Conservation (phyloP, 2,797 vertebrate species). For the Chaenodraco wilsoni region DNA sequence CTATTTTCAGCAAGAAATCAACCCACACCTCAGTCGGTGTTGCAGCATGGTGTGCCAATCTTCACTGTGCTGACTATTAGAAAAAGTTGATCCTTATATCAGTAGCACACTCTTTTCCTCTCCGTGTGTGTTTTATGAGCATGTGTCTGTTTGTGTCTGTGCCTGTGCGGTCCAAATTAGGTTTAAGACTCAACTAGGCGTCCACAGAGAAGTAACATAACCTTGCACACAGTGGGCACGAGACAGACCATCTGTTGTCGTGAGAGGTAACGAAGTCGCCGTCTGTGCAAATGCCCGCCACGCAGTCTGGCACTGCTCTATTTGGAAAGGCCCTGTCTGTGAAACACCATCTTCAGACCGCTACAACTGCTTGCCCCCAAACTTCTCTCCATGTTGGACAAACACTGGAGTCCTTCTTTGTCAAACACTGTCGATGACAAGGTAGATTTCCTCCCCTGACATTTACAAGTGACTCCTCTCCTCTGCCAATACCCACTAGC, state of each 20-base stretch:
- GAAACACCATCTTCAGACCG: constrained; percentile 48
- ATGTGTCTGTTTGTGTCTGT: constrained; percentile 20
- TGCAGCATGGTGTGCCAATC: constrained; percentile 26
- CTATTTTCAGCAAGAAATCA: constrained; percentile 16
- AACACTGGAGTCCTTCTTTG: constrained; percentile 15
- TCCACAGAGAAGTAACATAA: constrained; percentile 71
- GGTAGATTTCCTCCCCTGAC: constrained; percentile 20
- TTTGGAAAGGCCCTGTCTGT: constrained; percentile 67
- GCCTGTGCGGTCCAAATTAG: constrained; percentile 61
- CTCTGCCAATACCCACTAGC: background rate
- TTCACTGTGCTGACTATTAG: constrained; percentile 9
- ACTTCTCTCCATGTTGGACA: constrained; percentile 34
- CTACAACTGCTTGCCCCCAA: constrained; percentile 38
- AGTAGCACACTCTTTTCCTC: constrained; percentile 2
- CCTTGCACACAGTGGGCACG: constrained; percentile 64
- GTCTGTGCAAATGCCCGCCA: constrained; percentile 67
- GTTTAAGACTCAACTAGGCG: constrained; percentile 69
- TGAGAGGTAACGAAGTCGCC: constrained; percentile 71
- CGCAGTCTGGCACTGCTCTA: constrained; percentile 69
- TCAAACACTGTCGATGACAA: constrained; percentile 19
- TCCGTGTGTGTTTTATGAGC: constrained; percentile 7
- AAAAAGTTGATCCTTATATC: constrained; percentile 36
- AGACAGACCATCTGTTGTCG: constrained; percentile 78
- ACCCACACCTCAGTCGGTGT: constrained; percentile 16
- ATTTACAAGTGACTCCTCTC: constrained; percentile 2